A percentile compares a stretch with the other conserved stretches of the same genome.
Conservation (phyloP, 2,888 invertebrate genomes). For the Alentia gelatinosa region DNA sequence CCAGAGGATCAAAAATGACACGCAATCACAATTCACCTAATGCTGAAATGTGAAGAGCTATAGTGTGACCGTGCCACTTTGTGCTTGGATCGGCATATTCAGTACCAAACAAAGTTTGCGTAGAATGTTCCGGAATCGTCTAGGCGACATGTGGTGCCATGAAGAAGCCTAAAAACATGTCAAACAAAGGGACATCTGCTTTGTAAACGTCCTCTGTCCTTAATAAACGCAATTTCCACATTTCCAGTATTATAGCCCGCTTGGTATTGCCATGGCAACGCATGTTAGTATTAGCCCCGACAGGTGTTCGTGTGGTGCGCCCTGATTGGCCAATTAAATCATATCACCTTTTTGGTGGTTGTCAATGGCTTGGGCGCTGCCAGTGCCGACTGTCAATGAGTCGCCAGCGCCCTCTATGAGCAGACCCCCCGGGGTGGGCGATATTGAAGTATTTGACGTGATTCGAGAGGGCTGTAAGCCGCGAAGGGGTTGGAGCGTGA, state of each 20-base stretch:
- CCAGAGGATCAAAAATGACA: no score
- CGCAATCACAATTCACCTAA: no score
- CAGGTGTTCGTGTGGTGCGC: background rate
- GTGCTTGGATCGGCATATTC: no score
- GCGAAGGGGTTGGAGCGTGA: no score
- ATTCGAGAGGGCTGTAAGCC: background rate
- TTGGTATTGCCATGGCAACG: background rate
- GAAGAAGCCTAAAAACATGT: background rate
- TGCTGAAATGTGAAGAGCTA: no score
- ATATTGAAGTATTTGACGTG: slow-evolving; percentile 1
- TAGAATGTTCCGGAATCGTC: background rate
- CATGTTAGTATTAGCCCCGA: background rate
- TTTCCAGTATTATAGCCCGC: background rate
- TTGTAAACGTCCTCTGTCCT: background rate
- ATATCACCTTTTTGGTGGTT: slow-evolving; percentile 7
- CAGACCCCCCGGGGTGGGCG: background rate
- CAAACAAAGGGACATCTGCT: background rate
- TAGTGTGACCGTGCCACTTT: no score
- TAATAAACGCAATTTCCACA: background rate
- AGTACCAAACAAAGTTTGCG: no score
- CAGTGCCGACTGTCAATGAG: background rate
- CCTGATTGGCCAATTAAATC: slow-evolving; percentile 4
- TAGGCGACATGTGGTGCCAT: background rate
- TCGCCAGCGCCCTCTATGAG: background rate
- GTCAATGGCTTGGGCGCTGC: background rate